A percentile compares a stretch with the other conserved stretches of the same genome.
Evolutionary conservation across 2,888 invertebrate species (phyloP).

Genomic region (Atethmia centrago): DNA sequence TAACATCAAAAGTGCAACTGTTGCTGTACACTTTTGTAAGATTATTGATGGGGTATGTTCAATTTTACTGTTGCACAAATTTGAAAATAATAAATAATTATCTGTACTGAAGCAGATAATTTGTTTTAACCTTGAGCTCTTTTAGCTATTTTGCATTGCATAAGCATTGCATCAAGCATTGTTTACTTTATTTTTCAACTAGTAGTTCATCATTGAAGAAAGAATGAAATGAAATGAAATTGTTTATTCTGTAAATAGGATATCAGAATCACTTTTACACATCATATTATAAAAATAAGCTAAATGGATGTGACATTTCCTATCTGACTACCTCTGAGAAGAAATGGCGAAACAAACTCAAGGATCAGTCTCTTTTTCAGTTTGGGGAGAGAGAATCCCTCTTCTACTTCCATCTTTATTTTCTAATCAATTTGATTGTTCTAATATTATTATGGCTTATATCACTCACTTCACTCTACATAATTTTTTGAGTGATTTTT

Average conservation of each 20-base stretch:
- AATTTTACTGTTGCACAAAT: not conserved
- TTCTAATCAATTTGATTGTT: not conserved
- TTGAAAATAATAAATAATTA: not conserved
- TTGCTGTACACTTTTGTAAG: slow-evolving; percentile 96
- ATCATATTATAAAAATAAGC: too few species aligned
- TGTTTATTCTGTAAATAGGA: too few species aligned
- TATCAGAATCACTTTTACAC: too few species aligned
- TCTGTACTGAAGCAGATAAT: not conserved
- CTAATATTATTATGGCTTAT: not conserved
- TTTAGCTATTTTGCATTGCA: not conserved
- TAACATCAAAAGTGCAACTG: slow-evolving; percentile 94
- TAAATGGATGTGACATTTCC: too few species aligned
- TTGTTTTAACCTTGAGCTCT: not conserved
- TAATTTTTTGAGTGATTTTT: not conserved
- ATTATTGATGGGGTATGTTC: slow-evolving; percentile 94
- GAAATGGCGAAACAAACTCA: too few species aligned
- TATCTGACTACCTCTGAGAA: too few species aligned
- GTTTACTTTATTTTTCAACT: not conserved
- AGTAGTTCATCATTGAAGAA: not conserved
- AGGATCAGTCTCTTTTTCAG: too few species aligned
- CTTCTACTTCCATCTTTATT: not conserved
- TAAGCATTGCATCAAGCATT: too few species aligned
- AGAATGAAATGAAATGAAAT: too few species aligned
- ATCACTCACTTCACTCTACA: not conserved
- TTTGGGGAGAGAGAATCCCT: not conserved